phyloP scores from a whole-genome alignment of 2,888 invertebrate genomes.

The Argyra leucocephala region DNA sequence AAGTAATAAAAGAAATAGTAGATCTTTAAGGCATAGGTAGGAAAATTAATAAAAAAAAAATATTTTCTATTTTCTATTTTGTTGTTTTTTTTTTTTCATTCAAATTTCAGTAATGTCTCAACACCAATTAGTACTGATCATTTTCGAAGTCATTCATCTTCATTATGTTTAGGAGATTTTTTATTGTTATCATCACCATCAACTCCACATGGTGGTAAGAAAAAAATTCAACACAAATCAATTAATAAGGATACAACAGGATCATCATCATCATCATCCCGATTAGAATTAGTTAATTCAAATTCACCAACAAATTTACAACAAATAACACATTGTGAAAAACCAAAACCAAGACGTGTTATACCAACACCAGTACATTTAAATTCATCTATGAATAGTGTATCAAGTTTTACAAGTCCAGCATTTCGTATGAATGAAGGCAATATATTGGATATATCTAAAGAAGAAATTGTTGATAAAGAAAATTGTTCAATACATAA shows the following conservation, averaged over 20 bases:
- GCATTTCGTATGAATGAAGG: constrained; percentile 38
- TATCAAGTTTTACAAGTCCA: constrained; percentile 25
- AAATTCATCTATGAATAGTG: neutral
- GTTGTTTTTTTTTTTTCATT: neutral
- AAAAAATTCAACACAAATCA: neutral
- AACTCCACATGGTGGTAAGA: neutral
- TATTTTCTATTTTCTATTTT: neutral
- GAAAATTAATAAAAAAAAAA: too few species aligned
- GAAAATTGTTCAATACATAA: constrained; percentile 31
- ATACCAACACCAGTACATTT: neutral
- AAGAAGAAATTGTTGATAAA: constrained; percentile 34
- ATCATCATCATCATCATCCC: neutral
- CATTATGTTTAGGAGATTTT: constrained; percentile 10
- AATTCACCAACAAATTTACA: neutral
- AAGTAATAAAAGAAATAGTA: neutral
- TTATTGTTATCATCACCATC: neutral
- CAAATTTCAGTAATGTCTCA: neutral
- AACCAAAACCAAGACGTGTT: constrained; percentile 7
- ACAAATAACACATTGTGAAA: neutral
- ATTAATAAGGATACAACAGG: neutral
- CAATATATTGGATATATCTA: constrained; percentile 35
- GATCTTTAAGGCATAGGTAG: neutral
- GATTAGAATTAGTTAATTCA: neutral
- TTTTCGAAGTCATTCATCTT: neutral
- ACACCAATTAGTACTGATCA: neutral